Evolutionary conservation across 2,888 invertebrate species (phyloP), one percentile per base, ranked within the genome.

Genomic region (Melangyna quadrimaculata): DNA sequence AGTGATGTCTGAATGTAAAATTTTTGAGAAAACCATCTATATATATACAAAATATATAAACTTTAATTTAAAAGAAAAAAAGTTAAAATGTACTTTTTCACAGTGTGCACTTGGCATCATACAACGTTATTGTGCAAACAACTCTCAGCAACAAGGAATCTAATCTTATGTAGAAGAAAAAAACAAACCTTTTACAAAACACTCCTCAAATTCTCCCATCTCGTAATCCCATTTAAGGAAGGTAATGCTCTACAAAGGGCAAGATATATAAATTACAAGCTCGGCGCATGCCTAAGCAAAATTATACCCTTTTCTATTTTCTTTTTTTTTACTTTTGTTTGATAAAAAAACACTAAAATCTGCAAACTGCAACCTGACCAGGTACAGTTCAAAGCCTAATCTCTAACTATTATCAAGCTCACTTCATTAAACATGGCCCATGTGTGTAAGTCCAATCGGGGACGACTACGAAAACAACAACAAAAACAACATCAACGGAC

Each of bases 401-500:
- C 79, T 84, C 59, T 45, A 35, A 10, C 72, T 48, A 77, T 79
- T 75, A 79, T 84, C 79, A 84, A 69, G 57, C 79, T 75, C 75
- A 72, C 71, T 67, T 72, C 75, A 72, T 72, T 74, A 63, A 79
- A 84, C 79, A 84, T 84, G 79, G 72, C 40, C 72, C 79, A 72
- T 84, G 75, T 84, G 29, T 79, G 75, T 79, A 63, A 10, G 45
- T 43, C 59, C 29, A 51, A 72, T 79, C 59, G 35, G 35, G 59
- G 67, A 61, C 40, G 61, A 75, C 61, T 3, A 51, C 14, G 19
- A 17, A 9, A 22, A 51, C 24, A 9, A 75, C 27, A 29, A 17
- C 29, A 6, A 29, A 12, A 8, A 53, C 1, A 29, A 19, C 24
- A n/a, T 35, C 19, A 7, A 22, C 22, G 35, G 51, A 14, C 1